Evolutionary conservation across 2,113 vertebrate genomes (phyloP).

Genomic region (Petrocephalus microphthalmus): DNA sequence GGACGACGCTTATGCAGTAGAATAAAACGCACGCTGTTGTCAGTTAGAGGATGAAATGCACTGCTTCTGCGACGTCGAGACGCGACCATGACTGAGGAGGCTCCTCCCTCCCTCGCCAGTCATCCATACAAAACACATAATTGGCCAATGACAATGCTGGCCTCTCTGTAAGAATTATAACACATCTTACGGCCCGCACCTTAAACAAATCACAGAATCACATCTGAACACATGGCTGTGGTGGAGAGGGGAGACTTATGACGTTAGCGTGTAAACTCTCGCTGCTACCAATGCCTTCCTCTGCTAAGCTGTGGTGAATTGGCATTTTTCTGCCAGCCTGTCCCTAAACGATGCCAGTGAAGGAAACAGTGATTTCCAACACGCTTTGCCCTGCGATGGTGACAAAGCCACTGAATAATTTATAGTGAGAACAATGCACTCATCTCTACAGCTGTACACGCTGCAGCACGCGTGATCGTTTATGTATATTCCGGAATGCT

Average conservation of each 20-base stretch:
- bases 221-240: background rate
- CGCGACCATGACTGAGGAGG: background rate
- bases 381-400: background rate
- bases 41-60: background rate
- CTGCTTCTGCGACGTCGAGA: background rate
- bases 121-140: too few relatives aligned
- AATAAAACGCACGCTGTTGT: background rate
- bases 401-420: constrained; percentile 12
- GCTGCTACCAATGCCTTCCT: background rate
- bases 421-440: background rate
- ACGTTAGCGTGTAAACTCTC: background rate
- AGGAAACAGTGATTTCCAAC: background rate
- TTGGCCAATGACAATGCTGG: too few relatives aligned
- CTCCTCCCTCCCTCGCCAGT: too few relatives aligned
- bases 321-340: background rate
- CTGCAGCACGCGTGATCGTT: background rate
- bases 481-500: background rate
- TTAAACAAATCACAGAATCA: too few relatives aligned
- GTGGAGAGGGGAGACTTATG: background rate
- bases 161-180: too few relatives aligned
- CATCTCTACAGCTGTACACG: background rate
- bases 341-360: background rate
- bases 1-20: background rate
- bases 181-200: too few relatives aligned
- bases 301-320: background rate